A percentile compares a stretch with the other conserved stretches of the same genome.
These are phyloP conservation scores for Drosophila paramelanica DNA, from an alignment of 2,888 invertebrate genomes.

Conservation along the genomic window DNA sequence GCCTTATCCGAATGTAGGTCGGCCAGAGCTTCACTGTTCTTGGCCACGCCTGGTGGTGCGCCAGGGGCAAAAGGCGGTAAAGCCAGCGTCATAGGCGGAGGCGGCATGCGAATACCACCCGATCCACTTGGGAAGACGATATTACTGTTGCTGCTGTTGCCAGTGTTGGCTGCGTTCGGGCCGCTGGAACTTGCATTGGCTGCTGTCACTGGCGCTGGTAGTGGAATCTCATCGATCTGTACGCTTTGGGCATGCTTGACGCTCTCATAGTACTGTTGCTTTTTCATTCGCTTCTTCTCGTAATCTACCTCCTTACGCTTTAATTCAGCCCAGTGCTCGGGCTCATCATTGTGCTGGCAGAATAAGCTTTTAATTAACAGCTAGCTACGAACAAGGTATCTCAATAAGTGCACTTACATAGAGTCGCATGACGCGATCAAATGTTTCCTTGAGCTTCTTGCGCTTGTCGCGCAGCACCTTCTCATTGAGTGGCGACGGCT, in stretches of 20 bases:
- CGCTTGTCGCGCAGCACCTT: conserved; percentile 98
- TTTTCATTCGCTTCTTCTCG: conserved; percentile 93
- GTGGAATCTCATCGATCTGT: conserved; percentile 96
- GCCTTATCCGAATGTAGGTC: conserved; percentile 65
- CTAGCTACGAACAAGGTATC: conserved; percentile 49
- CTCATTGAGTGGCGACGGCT: conserved; percentile 97
- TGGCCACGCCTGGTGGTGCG: conserved; percentile 90
- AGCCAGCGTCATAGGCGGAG: conserved; percentile 82
- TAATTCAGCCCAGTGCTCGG: conserved; percentile 96
- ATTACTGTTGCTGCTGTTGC: conserved; percentile 15
- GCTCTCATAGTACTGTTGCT: conserved; percentile 97
- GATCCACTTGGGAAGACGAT: conserved; percentile 42
- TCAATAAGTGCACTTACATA: conserved; percentile 90
- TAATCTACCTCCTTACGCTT: conserved; percentile 96
- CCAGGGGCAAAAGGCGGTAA: conserved; percentile 86
- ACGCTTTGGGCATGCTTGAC: conserved; percentile 98
- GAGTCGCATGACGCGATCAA: conserved; percentile 96
- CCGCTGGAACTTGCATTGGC: conserved; percentile 76
- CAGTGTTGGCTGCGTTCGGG: conserved; percentile 1
- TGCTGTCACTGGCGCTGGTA: conserved; percentile 90
- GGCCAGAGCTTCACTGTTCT: conserved; percentile 87
- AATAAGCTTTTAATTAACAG: not conserved
- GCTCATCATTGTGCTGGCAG: conserved; percentile 95
- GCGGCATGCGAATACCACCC: conserved; percentile 80
- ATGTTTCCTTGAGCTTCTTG: conserved; percentile 97